phyloP scores from a whole-genome alignment of 2,888 invertebrate genomes.

The Dolomedes plantarius region DNA sequence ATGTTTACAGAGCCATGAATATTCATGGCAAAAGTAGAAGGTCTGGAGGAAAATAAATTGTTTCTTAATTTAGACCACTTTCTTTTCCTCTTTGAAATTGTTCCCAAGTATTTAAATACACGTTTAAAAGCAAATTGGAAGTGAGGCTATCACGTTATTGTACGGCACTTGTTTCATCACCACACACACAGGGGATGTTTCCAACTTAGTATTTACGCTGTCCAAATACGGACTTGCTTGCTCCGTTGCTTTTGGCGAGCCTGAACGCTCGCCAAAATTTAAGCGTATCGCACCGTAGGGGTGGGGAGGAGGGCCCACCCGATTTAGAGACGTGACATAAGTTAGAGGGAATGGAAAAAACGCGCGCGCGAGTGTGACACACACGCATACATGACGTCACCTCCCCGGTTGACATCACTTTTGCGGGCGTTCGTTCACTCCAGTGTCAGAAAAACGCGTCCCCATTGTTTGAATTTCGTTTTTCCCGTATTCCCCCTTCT shows the following conservation, averaged over 20 bases:
- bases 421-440: constrained; percentile 64
- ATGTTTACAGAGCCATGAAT: background rate
- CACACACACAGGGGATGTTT: background rate
- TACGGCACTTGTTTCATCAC: background rate
- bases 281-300: constrained; percentile 2
- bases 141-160: background rate
- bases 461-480: constrained; percentile 57
- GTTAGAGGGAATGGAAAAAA: constrained; percentile 43
- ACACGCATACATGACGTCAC: constrained; percentile 35
- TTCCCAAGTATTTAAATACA: background rate
- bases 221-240: background rate
- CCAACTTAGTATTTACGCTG: constrained; percentile 4
- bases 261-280: background rate
- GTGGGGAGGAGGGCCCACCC: constrained; percentile 24
- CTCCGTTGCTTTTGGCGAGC: background rate
- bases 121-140: background rate
- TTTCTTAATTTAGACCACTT: background rate
- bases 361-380: constrained; percentile 41
- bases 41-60: background rate
- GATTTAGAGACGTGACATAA: constrained; percentile 63
- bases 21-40: background rate
- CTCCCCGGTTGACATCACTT: constrained; percentile 48
- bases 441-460: constrained; percentile 34
- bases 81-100: background rate
- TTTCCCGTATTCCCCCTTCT: constrained; percentile 11